These are phyloP conservation scores for Epirrhoe alternata DNA, from an alignment of 2,888 invertebrate species.

Conservation along the genomic window DNA sequence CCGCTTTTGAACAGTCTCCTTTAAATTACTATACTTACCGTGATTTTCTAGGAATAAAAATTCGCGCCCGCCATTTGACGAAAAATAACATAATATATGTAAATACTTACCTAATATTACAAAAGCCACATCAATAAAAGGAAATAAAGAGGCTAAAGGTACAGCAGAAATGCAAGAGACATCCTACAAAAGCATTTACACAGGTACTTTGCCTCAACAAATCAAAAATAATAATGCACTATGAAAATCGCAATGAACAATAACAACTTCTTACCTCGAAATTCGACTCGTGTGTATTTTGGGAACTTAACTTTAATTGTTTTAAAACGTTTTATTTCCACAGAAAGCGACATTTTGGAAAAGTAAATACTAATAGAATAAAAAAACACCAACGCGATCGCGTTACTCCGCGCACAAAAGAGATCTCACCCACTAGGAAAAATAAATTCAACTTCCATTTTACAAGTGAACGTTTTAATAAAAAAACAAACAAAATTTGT, in stretches of 20 bases:
- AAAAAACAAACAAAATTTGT: slow-evolving; percentile 3
- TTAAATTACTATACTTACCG: too few species aligned
- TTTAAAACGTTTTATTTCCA: slow-evolving; percentile 88
- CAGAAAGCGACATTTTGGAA: slow-evolving; percentile 87
- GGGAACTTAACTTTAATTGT: slow-evolving; percentile 88
- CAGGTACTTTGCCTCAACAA: background rate
- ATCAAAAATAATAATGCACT: background rate
- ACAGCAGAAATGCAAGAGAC: background rate
- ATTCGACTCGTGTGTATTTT: slow-evolving; percentile 88
- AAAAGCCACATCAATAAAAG: background rate
- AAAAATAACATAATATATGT: too few species aligned
- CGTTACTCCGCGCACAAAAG: background rate
- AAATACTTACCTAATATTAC: background rate
- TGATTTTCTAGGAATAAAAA: too few species aligned
- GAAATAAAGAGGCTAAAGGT: background rate
- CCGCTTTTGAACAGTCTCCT: too few species aligned
- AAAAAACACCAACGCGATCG: background rate
- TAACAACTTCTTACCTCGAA: slow-evolving; percentile 87
- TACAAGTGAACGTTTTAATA: slow-evolving; percentile 10
- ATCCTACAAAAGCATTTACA: background rate
- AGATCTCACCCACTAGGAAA: slow-evolving; percentile 6
- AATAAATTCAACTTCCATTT: slow-evolving; percentile 16
- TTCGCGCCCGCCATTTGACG: too few species aligned
- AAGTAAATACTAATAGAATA: slow-evolving; percentile 8
- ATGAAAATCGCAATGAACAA: background rate